Evolutionary conservation across 2,797 vertebrate genomes (phyloP).

Genomic region (Fratercula arctica): DNA sequence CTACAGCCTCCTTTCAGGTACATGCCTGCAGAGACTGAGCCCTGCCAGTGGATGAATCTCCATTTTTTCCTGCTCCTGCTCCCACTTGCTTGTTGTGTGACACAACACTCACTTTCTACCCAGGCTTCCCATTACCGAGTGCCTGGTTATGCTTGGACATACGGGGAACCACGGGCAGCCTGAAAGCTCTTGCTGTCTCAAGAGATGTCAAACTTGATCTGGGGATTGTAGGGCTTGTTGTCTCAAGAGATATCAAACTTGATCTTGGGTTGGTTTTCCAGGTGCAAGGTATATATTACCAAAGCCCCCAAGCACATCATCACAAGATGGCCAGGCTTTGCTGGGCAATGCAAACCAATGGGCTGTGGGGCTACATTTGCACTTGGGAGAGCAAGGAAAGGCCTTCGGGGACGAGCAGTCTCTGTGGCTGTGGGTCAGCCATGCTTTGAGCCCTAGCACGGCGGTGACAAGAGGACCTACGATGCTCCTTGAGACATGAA

Average conservation of each 20-base stretch:
- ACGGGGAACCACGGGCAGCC: not conserved
- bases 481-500: fast-evolving
- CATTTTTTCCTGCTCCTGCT: not conserved
- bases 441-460: fast-evolving
- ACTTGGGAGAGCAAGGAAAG: not conserved
- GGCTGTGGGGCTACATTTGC: not conserved
- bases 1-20: not conserved
- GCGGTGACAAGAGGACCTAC: too few relatives aligned
- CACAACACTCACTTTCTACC: fast-evolving
- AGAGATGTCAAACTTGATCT: not conserved
- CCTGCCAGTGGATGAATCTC: fast-evolving
- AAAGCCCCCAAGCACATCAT: not conserved
- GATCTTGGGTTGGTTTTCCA: not conserved
- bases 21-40: not conserved
- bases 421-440: not conserved
- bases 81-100: not conserved
- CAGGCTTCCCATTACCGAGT: not conserved
- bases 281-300: not conserved
- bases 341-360: not conserved
- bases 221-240: not conserved
- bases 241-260: not conserved
- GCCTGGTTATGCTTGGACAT: not conserved
- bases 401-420: fast-evolving
- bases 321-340: not conserved
- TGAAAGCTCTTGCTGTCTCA: not conserved